phyloP scores from a whole-genome alignment of 64 coral and sea anemone species.

The Dendronephthya gigantea region DNA sequence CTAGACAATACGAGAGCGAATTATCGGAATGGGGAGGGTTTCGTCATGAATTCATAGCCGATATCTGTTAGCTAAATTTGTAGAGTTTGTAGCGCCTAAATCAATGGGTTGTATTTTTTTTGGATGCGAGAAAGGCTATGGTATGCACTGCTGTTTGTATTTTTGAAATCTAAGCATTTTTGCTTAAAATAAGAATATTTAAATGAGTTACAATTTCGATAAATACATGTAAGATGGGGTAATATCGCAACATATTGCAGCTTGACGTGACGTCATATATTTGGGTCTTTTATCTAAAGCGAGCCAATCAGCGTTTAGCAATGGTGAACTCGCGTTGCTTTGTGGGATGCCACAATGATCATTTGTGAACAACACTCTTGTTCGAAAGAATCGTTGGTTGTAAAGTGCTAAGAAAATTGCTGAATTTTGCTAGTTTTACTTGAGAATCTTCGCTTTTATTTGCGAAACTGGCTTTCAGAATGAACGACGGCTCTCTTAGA shows the following conservation, averaged over 20 bases:
- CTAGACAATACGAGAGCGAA: background rate
- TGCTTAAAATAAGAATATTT: background rate
- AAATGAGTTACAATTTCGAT: background rate
- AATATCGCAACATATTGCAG: background rate
- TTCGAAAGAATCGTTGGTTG: background rate
- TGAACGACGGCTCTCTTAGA: background rate
- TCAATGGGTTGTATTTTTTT: background rate
- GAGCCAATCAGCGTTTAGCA: background rate
- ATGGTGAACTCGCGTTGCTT: background rate
- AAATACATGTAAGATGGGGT: background rate
- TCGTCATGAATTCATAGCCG: background rate
- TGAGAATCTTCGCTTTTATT: background rate
- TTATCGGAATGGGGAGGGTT: background rate
- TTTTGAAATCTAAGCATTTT: background rate
- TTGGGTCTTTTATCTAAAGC: background rate
- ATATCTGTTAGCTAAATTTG: background rate
- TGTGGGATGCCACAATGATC: background rate
- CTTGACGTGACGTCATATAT: background rate
- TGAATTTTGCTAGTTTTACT: background rate
- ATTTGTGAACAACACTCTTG: background rate
- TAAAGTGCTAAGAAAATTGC: background rate
- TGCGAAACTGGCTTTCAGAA: background rate
- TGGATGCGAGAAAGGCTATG: background rate
- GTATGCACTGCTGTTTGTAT: background rate
- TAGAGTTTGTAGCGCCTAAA: background rate